phyloP scores from a whole-genome alignment of 2,113 vertebrate species.

The Miniopterus natalensis region DNA sequence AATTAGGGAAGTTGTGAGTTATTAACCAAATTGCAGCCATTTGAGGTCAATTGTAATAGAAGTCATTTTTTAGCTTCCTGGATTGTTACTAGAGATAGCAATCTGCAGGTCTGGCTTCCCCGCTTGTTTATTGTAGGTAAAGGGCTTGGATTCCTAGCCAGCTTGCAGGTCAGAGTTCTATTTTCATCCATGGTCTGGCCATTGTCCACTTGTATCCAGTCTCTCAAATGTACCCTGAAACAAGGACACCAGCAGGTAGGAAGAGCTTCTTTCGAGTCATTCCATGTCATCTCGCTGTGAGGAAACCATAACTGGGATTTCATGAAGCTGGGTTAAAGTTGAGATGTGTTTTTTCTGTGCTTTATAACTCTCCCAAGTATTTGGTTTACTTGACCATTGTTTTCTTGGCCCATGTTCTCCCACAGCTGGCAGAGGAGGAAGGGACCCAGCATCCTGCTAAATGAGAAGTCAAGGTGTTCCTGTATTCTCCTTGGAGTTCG shows the following conservation, averaged over 20 bases:
- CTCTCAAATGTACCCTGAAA: background rate
- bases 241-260: background rate
- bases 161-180: background rate
- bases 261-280: background rate
- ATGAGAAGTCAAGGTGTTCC: background rate
- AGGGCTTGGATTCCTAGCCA: background rate
- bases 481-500: background rate
- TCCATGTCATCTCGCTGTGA: background rate
- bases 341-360: background rate
- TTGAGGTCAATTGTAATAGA: background rate
- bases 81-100: constrained; percentile 9
- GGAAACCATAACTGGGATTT: background rate
- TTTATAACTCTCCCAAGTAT: background rate
- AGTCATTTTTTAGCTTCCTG: background rate
- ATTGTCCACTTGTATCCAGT: background rate
- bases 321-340: background rate
- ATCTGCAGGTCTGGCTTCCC: background rate
- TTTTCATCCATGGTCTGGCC: background rate
- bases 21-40: background rate
- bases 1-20: constrained; percentile 1
- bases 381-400: background rate
- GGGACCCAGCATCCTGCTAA: background rate
- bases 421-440: background rate
- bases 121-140: background rate
- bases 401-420: background rate